A percentile compares a stretch with the other conserved stretches of the same genome.
phyloP scores from a whole-genome alignment of 2,113 vertebrate species.

The Aspiorhynchus laticeps region DNA sequence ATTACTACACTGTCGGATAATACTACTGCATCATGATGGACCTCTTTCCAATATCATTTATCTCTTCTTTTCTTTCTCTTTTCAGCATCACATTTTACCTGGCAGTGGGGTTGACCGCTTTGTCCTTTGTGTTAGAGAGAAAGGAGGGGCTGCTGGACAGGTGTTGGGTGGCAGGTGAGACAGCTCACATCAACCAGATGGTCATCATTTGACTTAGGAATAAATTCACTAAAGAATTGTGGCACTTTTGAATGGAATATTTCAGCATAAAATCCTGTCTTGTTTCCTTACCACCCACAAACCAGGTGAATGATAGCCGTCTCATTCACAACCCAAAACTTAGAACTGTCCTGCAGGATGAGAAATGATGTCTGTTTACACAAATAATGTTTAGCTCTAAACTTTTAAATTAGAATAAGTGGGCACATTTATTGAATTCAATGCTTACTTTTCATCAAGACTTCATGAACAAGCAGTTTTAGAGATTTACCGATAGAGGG shows the following conservation, averaged over 20 bases:
- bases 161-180: constrained; percentile 79
- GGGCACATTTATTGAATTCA: neutral
- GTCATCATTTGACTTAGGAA: neutral
- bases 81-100: constrained; percentile 80
- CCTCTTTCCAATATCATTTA: neutral
- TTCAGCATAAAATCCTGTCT: neutral
- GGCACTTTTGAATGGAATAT: neutral
- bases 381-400: neutral
- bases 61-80: neutral
- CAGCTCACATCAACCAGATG: neutral
- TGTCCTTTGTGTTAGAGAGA: constrained; percentile 80
- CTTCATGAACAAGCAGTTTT: neutral
- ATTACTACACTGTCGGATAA: neutral
- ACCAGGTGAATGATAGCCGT: neutral
- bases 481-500: neutral
- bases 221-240: neutral
- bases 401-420: neutral
- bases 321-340: neutral
- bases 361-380: neutral
- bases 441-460: neutral
- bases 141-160: constrained; percentile 79
- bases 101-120: constrained; percentile 78
- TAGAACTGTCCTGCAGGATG: neutral
- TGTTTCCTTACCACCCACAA: neutral
- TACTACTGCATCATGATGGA: neutral